Base-by-base conservation (phyloP, 2,113 vertebrate genomes). In the Phyllostomus hastatus region DNA sequence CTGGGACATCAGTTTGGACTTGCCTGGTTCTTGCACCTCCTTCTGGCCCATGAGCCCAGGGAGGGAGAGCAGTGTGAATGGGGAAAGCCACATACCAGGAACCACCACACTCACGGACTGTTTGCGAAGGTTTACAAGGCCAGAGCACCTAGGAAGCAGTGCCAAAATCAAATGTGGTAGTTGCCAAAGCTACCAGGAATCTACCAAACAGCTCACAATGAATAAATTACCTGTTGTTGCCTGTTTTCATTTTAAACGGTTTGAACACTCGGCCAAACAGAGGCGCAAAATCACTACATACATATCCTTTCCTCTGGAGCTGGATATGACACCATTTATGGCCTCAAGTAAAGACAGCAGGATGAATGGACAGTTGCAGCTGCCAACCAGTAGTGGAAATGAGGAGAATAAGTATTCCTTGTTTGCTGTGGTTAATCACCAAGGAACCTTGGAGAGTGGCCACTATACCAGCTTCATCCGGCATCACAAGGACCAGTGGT, bases 241-340 rank as follows among this genome's bases (percentile, higher is more conserved):
- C 95, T 99, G 99, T 99, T 99, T 99, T 99, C 99, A 99, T 99
- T 99, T 99, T 98, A 99, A 99, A 99, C 98, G 99, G 96, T 99
- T 99, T 98, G 99, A 99, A 99, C 99, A 99, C 98, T 99, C 99
- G 43, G 99, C 99, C 88, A 99, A 99, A 98, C 99, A 99, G 98
- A 99, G 99, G 98, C 98, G 99, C 98, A 99, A 99, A 99, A 99
- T 99, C 98, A 99, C 99, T 98, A 99, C 99, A 11, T 99, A 99
- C 50, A 99, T 99, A 97, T 99, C 99, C 22, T 99, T 99, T 97
- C 99, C 99, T 10, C 98, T 99, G 98, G 99, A 99, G 98, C 98
- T 99, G 98, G 99, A 99, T 98, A 99, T 99, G 99, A 99, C 99
- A 38, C 99, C 99, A n/a, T 99, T 99, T 98, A 99, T 99, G 99